Base-by-base conservation (phyloP, 2,113 vertebrate species). In the Suricata suricatta region DNA sequence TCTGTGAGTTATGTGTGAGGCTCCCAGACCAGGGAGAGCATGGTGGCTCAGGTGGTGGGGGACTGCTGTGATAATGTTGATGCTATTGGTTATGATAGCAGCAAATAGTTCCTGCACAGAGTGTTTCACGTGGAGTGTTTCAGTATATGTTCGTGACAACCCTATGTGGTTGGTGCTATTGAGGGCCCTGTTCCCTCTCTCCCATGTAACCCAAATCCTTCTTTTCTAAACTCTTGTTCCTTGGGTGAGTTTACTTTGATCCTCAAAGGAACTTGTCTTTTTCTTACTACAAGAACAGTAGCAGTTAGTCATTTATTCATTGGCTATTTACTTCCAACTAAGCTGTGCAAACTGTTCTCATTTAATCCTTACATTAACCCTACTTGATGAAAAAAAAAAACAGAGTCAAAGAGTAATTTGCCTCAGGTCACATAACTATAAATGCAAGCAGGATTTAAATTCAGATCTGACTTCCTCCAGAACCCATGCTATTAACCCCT, bases 401-500 rank as follows among this genome's bases (percentile, higher is more conserved):
- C n/a, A 84, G 80, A 64, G 25, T 88, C 31, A 33, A 77, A 50
- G 74, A 66, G 68, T 74, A 35, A 92, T 90, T 95, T 97, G 35
- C 33, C 60, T 92, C 23, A 76, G 83, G 38, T 93, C 76, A 90
- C 31, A 16, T 71, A 64, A 88, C 23, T 81, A 38, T 84, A 88
- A 84, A 74, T 71, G 29, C 54, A 96, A 23, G 10, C 85, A 23
- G 76, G 52, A 74, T 89, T 93, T 74, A 47, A 88, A 84, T 44
- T 14, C 77, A 89, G 60, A 81, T 63, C 21, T 60, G 68, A n/a
- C 76, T n/a, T 47, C 54, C 76, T 87, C 38, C 71, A 92, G 74
- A 88, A 83, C 41, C 47, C n/a, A 83, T 66, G 52, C 44, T 41
- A 4, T 44, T 35, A 44, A 57, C 29, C 31, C 50, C 33, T 71